Evolutionary conservation across 2,797 vertebrate genomes (phyloP).

Genomic region (Mormyrops boulengeri): DNA sequence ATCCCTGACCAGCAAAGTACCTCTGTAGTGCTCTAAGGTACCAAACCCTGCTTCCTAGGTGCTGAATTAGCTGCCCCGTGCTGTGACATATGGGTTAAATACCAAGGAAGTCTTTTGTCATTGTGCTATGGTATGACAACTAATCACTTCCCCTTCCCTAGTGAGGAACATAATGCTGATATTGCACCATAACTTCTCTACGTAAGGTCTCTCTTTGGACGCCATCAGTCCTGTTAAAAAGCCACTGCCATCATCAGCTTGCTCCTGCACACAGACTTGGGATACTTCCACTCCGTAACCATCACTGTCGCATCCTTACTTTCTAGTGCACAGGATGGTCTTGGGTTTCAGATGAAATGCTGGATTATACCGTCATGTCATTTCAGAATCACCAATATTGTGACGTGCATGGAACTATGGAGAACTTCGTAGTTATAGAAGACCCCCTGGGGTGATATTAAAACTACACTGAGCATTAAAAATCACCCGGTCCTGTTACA

Average conservation of each 20-base stretch:
- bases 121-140: not conserved
- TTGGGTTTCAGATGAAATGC: not conserved
- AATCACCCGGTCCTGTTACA: not conserved
- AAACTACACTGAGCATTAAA: not conserved
- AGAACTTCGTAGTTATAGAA: not conserved
- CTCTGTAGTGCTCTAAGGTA: not conserved
- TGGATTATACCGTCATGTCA: not conserved
- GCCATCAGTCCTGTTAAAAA: constrained; percentile 46
- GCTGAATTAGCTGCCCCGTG: not conserved
- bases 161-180: constrained; percentile 42
- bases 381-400: not conserved
- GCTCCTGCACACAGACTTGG: constrained; percentile 22
- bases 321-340: not conserved
- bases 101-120: not conserved
- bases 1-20: not conserved
- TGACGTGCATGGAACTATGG: not conserved
- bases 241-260: not conserved
- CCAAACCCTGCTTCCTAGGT: not conserved
- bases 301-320: not conserved
- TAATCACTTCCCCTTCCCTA: not conserved
- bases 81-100: not conserved
- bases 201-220: constrained; percentile 51
- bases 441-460: not conserved
- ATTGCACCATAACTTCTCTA: constrained; percentile 63
- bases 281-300: not conserved